Base-by-base conservation (phyloP, 2,113 vertebrate species). In the Aythya baeri region DNA sequence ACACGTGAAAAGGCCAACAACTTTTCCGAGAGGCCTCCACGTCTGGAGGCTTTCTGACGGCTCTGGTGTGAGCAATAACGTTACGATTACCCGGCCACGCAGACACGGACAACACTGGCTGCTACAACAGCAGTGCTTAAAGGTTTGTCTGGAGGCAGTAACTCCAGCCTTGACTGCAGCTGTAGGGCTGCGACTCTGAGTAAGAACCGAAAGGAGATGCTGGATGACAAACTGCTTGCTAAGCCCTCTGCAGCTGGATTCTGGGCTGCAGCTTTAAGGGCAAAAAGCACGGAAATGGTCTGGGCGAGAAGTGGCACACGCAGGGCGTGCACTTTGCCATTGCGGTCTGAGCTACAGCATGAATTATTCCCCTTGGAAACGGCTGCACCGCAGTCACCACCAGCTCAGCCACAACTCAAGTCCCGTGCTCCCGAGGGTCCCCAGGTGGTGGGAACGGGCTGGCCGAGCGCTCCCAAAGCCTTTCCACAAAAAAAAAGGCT, bases 101-200 rank as follows among this genome's bases (percentile, higher is more conserved):
- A 96, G 11, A 92, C 36, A 71, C 59, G 93, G 73, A 95, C 76
- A 93, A 97, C 96, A 92, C 57, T 90, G 80, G 93, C 92, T 54
- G 70, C 91, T 78, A 86, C 1, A 12, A 71, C 67, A 92, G 92
- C 95, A 95, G 54, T 15, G 62, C 74, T 74, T 91, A 95, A 95
- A 92, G 73, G 77, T 86, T 92, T 93, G 88, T 79, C 95, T 96
- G 94, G 82, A 95, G 91, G 92, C 89, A 92, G 88, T 73, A 93
- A 95, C 65, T 78, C 87, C 94, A 91, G 94, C 86, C 91, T 7
- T 2, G 79, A 81, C 92, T 71, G 55, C 36, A 95, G 91, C 78
- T 89, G 50, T 81, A 89, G 96, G 94, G 88, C 92, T 77, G 72
- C 77, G 71, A 72, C 65, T 34, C 82, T 88, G 77, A 96, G 62